Evolutionary conservation across 1,140 invertebrate species (phyloP).

Genomic region (Acromyrmex heyeri): DNA sequence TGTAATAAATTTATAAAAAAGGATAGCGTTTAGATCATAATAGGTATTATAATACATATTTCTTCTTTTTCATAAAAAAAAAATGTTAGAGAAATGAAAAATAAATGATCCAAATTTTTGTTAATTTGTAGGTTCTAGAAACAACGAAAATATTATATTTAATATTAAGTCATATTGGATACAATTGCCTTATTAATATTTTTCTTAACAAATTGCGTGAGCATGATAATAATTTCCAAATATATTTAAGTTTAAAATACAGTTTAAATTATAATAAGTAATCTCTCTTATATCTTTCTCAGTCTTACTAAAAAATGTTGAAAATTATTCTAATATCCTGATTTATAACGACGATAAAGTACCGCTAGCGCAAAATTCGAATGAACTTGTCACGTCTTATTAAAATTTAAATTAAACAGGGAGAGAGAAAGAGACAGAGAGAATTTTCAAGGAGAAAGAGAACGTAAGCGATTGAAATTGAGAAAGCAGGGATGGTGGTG

Average conservation of each 20-base stretch:
- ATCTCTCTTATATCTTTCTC: neutral
- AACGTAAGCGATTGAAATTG: slow-evolving; percentile 54
- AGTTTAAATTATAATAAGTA: neutral
- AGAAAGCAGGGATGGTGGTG: slow-evolving; percentile 80
- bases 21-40: no score
- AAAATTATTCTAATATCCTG: slow-evolving; percentile 27
- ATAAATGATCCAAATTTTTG: no score
- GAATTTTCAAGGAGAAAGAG: slow-evolving; percentile 39
- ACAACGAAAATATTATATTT: no score
- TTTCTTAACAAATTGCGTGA: neutral
- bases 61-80: no score
- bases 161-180: no score
- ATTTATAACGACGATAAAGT: slow-evolving; percentile 79
- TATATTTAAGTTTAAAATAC: neutral
- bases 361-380: slow-evolving; percentile 80
- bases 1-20: no score
- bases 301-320: neutral
- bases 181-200: neutral
- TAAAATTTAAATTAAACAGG: slow-evolving; percentile 84
- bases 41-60: no score
- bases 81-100: no score
- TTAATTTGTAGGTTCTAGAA: no score
- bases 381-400: slow-evolving; percentile 82
- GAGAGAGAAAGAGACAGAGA: neutral
- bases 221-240: neutral